Conservation (phyloP, 2,797 vertebrate species). For the Salmo trutta region DNA sequence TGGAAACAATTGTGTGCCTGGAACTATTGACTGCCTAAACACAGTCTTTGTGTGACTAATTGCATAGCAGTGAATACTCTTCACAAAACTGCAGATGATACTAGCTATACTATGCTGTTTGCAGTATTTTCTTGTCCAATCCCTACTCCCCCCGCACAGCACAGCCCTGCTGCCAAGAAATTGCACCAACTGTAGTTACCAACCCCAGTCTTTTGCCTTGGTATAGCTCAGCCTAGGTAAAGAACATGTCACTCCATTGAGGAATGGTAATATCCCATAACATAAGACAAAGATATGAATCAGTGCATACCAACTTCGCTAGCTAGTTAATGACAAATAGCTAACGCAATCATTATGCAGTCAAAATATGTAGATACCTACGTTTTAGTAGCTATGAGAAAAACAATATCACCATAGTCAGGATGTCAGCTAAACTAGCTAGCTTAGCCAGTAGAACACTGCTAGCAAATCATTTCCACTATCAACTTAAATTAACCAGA, state of each 20-base stretch:
- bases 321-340: background rate
- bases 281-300: background rate
- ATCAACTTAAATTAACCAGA: background rate
- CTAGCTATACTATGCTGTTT: background rate
- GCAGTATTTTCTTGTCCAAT: background rate
- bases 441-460: background rate
- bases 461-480: background rate
- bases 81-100: constrained; percentile 43
- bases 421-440: background rate
- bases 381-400: background rate
- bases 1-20: constrained; percentile 65
- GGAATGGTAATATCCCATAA: too few species aligned
- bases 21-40: constrained; percentile 64
- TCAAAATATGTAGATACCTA: background rate
- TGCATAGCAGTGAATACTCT: constrained; percentile 47
- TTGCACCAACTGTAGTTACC: background rate
- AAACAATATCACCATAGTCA: background rate
- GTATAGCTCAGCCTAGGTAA: background rate
- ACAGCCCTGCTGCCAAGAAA: background rate
- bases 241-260: background rate
- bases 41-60: constrained; percentile 70
- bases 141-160: background rate
- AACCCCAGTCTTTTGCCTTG: background rate
- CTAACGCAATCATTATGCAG: too few species aligned
- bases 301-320: background rate